A percentile compares a stretch with the other conserved stretches of the same genome.
phyloP scores from a whole-genome alignment of 2,797 vertebrate species.

The Notamacropus eugenii region DNA sequence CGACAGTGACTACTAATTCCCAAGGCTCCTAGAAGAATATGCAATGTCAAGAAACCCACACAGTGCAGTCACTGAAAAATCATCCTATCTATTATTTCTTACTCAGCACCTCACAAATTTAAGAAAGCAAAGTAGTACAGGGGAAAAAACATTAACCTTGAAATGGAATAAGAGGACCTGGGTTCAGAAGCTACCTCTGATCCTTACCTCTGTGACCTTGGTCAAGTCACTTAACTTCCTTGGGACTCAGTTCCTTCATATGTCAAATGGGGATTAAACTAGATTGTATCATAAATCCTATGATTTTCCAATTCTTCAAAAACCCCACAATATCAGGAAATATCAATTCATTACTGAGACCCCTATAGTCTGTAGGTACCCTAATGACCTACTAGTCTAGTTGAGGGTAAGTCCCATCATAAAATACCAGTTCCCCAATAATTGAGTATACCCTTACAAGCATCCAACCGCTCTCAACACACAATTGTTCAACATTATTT shows the following conservation, averaged over 20 bases:
- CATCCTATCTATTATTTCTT: neutral
- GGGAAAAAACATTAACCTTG: neutral
- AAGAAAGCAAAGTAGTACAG: neutral
- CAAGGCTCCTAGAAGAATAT: neutral
- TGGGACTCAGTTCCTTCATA: neutral
- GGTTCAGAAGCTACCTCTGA: neutral
- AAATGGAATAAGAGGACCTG: neutral
- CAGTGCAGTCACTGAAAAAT: neutral
- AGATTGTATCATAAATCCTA: neutral
- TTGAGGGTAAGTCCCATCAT: neutral
- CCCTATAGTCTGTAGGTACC: neutral
- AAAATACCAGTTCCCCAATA: neutral
- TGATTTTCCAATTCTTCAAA: neutral
- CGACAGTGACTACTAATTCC: neutral
- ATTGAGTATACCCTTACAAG: neutral
- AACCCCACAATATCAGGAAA: neutral
- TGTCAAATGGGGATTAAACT: neutral
- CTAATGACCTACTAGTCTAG: neutral
- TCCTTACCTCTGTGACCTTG: neutral
- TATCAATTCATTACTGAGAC: neutral
- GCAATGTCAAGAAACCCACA: neutral
- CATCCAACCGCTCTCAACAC: neutral
- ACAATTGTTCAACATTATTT: neutral
- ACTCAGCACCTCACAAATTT: neutral
- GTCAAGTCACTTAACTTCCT: neutral